phyloP scores from a whole-genome alignment of 2,797 vertebrate species.

The Crocidura indochinensis region DNA sequence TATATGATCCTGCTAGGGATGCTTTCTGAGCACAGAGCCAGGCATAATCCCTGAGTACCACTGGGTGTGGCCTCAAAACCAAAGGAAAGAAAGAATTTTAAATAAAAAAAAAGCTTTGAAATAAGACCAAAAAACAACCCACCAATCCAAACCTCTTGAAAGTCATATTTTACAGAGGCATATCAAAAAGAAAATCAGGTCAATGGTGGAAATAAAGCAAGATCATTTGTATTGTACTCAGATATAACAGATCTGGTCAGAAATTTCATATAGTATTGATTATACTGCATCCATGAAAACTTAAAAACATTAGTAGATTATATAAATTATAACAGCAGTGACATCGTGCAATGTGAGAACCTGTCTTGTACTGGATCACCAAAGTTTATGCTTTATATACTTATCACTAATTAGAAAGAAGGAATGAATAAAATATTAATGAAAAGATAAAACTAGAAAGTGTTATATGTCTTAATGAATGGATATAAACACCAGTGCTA shows the following conservation, averaged over 20 bases:
- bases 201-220: background rate
- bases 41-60: too few relatives aligned
- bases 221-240: background rate
- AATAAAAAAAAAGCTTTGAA: background rate
- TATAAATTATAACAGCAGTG: background rate
- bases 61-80: too few relatives aligned
- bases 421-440: constrained; percentile 61
- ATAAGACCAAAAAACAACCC: background rate
- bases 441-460: constrained; percentile 46
- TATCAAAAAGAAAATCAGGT: background rate
- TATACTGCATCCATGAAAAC: background rate
- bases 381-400: constrained; percentile 60
- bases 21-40: too few relatives aligned
- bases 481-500: constrained; percentile 60
- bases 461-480: constrained; percentile 76
- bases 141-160: background rate
- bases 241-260: constrained; percentile 30
- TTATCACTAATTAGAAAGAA: constrained; percentile 61
- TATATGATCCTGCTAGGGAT: too few relatives aligned
- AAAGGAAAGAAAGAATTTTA: background rate
- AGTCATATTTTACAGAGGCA: constrained; percentile 24
- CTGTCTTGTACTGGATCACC: constrained; percentile 4
- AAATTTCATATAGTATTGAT: background rate
- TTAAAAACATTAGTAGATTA: background rate
- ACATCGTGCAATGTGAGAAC: constrained; percentile 7